Percentiles rank a stretch among this genome's conserved stretches.
These are phyloP conservation scores for Bubo scandiacus DNA, from an alignment of 2,113 vertebrate genomes.

Conservation along the genomic window DNA sequence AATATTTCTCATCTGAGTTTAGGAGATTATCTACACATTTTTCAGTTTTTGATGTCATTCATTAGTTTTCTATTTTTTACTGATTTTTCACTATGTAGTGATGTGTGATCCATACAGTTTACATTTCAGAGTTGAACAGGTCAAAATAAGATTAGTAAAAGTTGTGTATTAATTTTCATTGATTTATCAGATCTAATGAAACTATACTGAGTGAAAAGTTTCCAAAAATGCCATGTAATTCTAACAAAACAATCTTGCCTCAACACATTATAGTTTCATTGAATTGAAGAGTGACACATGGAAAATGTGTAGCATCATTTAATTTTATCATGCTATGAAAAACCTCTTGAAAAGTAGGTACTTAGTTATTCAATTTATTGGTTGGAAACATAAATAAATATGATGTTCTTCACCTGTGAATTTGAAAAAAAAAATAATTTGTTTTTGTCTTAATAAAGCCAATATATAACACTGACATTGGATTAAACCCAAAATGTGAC, in stretches of 20 bases:
- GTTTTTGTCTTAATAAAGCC: neutral
- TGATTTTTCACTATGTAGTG: neutral
- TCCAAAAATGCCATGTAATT: neutral
- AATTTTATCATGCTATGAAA: neutral
- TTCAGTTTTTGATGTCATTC: neutral
- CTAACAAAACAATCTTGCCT: neutral
- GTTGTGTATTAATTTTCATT: neutral
- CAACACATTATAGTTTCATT: neutral
- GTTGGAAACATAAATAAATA: neutral
- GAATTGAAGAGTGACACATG: neutral
- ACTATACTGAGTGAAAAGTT: neutral
- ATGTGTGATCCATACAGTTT: neutral
- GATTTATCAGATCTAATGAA: neutral
- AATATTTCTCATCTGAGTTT: neutral
- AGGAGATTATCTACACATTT: neutral
- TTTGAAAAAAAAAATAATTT: neutral
- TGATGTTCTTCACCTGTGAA: neutral
- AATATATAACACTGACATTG: neutral
- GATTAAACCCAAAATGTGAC: neutral
- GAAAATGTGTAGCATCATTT: neutral
- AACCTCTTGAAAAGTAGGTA: neutral
- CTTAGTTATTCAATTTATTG: neutral
- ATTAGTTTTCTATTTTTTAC: neutral
- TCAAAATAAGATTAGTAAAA: neutral
- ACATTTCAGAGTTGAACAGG: neutral